A percentile compares a stretch with the other conserved stretches of the same genome.
These are phyloP conservation scores for Doryteuthis pealeii DNA, from an alignment of 1,140 invertebrate genomes.

Conservation along the genomic window DNA sequence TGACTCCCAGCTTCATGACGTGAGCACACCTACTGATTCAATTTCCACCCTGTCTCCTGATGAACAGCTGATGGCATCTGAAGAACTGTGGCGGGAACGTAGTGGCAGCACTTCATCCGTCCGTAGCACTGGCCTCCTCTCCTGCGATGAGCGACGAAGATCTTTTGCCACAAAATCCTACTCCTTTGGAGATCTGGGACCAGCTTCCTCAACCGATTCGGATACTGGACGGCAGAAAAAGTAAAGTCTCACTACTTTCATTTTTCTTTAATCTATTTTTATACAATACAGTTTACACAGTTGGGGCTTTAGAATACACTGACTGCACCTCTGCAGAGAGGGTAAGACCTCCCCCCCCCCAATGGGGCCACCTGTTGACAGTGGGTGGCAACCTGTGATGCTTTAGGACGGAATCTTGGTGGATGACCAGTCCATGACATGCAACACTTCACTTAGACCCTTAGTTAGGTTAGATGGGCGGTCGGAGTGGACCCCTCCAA, in stretches of 20 bases:
- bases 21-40: slow-evolving; percentile 21
- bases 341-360: too few species aligned
- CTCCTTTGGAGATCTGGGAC: slow-evolving; percentile 39
- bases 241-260: slow-evolving; percentile 13
- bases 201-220: slow-evolving; percentile 32
- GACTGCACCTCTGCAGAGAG: too few species aligned
- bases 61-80: slow-evolving; percentile 34
- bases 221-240: slow-evolving; percentile 26
- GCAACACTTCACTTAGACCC: too few species aligned
- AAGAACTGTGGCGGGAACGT: slow-evolving; percentile 34
- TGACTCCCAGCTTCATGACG: slow-evolving; percentile 26
- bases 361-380: too few species aligned
- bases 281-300: background rate
- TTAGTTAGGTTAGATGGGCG: too few species aligned
- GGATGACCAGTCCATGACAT: too few species aligned
- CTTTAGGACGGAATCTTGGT: too few species aligned
- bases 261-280: background rate
- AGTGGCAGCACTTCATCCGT: slow-evolving; percentile 37
- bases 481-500: too few species aligned
- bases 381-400: too few species aligned
- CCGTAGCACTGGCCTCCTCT: slow-evolving; percentile 20
- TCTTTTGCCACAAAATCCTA: slow-evolving; percentile 40
- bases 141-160: slow-evolving; percentile 24
- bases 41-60: slow-evolving; percentile 31
- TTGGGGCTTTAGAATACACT: too few species aligned